A percentile compares a stretch with the other conserved stretches of the same genome.
Evolutionary conservation across 2,797 vertebrate species (phyloP).

Genomic region (Myiotriccus ornatus): DNA sequence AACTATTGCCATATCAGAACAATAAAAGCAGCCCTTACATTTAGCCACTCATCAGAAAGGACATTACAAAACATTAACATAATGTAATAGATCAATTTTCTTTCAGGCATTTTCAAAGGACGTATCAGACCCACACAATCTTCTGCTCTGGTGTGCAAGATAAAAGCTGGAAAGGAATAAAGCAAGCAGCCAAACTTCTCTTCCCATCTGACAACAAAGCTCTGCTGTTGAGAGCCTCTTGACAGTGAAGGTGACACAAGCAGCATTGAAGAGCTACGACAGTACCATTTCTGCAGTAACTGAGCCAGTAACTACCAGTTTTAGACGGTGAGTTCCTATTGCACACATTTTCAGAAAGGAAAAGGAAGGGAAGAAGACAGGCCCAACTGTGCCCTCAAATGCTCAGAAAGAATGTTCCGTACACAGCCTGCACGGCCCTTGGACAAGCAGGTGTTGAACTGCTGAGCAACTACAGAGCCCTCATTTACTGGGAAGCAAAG

Average conservation of each 20-base stretch:
- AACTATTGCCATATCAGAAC: conserved; percentile 73
- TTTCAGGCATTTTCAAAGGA: conserved; percentile 79
- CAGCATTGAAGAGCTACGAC: conserved; percentile 18
- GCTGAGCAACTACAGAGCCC: conserved; percentile 56
- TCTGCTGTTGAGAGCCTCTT: conserved; percentile 32
- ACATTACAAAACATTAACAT: conserved; percentile 79
- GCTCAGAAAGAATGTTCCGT: conserved; percentile 72
- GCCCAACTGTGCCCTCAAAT: conserved; percentile 74
- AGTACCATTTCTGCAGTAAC: conserved; percentile 32
- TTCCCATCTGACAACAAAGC: conserved; percentile 31
- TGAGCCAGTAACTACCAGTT: conserved; percentile 26
- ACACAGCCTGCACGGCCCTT: conserved; percentile 25
- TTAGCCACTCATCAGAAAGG: conserved; percentile 62
- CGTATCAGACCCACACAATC: conserved; percentile 62
- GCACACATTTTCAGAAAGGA: conserved; percentile 2
- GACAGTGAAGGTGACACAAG: conserved; percentile 28
- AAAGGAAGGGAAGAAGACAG: conserved; percentile 21
- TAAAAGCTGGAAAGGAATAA: conserved; percentile 59
- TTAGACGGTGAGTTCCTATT: conserved; percentile 28
- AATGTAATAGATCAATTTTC: conserved; percentile 72
- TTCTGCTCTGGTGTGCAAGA: conserved; percentile 58
- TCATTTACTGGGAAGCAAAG: conserved; percentile 79
- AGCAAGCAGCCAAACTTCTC: conserved; percentile 48
- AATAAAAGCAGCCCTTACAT: conserved; percentile 76
- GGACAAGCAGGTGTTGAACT: conserved; percentile 50